Conservation (phyloP, 2,888 invertebrate species). For the Lamellibrachia satsuma region DNA sequence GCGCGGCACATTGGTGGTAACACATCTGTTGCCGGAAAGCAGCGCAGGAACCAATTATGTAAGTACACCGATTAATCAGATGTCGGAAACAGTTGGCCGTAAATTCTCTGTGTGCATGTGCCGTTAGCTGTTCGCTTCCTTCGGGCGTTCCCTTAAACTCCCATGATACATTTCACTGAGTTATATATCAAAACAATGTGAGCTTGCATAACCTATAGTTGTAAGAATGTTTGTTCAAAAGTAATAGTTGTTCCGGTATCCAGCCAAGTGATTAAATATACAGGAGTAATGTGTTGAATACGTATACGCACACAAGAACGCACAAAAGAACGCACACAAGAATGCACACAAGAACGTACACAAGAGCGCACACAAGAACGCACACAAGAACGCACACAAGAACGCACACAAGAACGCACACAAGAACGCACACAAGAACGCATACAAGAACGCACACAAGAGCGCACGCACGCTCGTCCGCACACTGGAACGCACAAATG, state of each 20-base stretch:
- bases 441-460: no score
- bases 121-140: not conserved
- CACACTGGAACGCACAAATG: no score
- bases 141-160: not conserved
- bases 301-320: no score
- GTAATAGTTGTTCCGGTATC: not conserved
- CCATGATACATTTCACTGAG: not conserved
- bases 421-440: no score
- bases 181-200: not conserved
- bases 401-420: no score
- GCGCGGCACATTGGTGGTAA: not conserved
- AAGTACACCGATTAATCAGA: not conserved
- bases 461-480: no score
- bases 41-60: not conserved
- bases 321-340: no score
- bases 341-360: no score
- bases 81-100: constrained; percentile 9
- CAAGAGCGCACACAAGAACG: no score
- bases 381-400: no score
- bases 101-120: not conserved
- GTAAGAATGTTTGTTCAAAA: not conserved
- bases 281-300: no score
- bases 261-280: not conserved
- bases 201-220: not conserved
- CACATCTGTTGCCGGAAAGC: not conserved